Conservation (phyloP, 2,797 vertebrate species). For the Falco novaeseelandiae region DNA sequence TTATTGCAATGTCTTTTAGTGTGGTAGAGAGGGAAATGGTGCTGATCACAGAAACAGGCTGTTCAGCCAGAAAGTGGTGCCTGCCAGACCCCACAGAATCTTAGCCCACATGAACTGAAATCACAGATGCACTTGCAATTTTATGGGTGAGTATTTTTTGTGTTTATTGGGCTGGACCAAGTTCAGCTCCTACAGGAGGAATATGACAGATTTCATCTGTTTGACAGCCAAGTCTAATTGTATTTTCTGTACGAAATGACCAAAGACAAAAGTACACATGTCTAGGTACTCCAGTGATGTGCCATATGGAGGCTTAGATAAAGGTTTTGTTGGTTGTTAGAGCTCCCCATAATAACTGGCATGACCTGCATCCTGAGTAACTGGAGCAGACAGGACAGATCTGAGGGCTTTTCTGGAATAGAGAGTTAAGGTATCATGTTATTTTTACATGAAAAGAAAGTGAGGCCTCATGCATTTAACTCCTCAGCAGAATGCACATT, state of each 20-base stretch:
- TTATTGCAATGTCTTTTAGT: conserved; percentile 9
- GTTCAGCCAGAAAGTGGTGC: conserved; percentile 45
- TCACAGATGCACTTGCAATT: conserved; percentile 16
- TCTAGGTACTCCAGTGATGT: conserved; percentile 24
- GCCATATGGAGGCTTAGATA: conserved; percentile 69
- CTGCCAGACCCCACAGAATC: conserved; percentile 57
- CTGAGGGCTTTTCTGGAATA: not conserved
- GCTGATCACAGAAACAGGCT: conserved; percentile 64
- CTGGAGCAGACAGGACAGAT: not conserved
- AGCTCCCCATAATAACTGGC: conserved; percentile 35
- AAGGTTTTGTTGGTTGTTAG: conserved; percentile 31
- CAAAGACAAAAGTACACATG: conserved; percentile 69
- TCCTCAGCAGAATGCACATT: not conserved
- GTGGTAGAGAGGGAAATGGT: conserved; percentile 36
- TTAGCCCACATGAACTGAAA: conserved; percentile 30
- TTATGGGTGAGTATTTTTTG: conserved; percentile 57
- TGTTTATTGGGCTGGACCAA: conserved; percentile 71
- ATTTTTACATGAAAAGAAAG: not conserved
- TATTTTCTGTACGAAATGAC: conserved; percentile 70
- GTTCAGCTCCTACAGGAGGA: conserved; percentile 62
- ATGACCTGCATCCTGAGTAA: conserved; percentile 27
- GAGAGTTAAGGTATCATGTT: not conserved
- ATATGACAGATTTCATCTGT: conserved; percentile 74
- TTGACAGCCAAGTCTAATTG: conserved; percentile 76
- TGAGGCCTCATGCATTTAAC: not conserved